Evolutionary conservation across 2,888 invertebrate genomes (phyloP).

Genomic region (Chrysopilus asiliformis): DNA sequence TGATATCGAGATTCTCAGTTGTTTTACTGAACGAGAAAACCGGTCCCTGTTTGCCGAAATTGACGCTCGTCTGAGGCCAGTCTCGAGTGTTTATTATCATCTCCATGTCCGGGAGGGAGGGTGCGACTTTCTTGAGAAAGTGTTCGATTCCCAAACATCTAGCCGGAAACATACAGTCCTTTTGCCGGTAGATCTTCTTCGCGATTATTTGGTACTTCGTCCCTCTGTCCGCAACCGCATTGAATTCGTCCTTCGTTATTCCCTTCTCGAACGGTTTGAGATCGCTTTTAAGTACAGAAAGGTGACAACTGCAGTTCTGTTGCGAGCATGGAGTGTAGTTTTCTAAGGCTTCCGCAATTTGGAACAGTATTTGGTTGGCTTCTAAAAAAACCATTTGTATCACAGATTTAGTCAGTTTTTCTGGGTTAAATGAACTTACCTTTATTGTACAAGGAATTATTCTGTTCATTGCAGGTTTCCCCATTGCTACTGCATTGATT

Average conservation of each 20-base stretch:
- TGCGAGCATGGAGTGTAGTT: conserved; percentile 35
- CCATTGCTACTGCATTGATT: too few relatives aligned
- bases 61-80: conserved; percentile 72
- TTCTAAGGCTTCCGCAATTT: conserved; percentile 39
- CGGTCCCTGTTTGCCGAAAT: conserved; percentile 52
- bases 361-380: background rate
- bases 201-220: conserved; percentile 73
- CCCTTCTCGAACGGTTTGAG: conserved; percentile 54
- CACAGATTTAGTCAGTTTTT: too few relatives aligned
- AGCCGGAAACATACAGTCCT: conserved; percentile 82
- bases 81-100: conserved; percentile 80
- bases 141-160: conserved; percentile 85
- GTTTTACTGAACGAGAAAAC: conserved; percentile 94
- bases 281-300: conserved; percentile 51
- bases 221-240: conserved; percentile 40
- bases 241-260: conserved; percentile 52
- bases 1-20: conserved; percentile 71
- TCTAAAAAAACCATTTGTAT: background rate
- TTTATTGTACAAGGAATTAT: too few relatives aligned
- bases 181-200: conserved; percentile 66
- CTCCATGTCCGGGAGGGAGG: conserved; percentile 68
- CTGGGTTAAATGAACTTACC: too few relatives aligned
- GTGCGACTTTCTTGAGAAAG: conserved; percentile 57
- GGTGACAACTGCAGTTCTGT: conserved; percentile 50
- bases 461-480: too few relatives aligned